Evolutionary conservation across 2,888 invertebrate genomes (phyloP).

Genomic region (Dimorphilus gyrociliatus): DNA sequence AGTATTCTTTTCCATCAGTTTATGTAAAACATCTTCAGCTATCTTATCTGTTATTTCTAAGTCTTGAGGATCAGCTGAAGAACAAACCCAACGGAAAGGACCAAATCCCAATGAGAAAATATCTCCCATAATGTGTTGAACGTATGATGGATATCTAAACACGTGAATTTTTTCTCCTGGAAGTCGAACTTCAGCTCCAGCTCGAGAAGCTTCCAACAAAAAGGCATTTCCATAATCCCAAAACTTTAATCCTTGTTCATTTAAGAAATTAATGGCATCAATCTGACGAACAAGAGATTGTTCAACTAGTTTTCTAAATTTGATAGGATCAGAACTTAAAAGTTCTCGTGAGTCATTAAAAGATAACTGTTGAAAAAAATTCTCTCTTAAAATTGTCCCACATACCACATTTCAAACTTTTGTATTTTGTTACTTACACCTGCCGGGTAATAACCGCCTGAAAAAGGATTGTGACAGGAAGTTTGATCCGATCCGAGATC

Average conservation of each 20-base stretch:
- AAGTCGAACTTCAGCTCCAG: slow-evolving; percentile 37
- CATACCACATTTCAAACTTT: background rate
- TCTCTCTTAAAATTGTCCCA: background rate
- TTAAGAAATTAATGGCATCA: slow-evolving; percentile 43
- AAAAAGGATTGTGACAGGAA: slow-evolving; percentile 46
- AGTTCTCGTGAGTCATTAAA: slow-evolving; percentile 40
- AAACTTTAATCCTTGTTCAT: slow-evolving; percentile 43
- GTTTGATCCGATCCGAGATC: slow-evolving; percentile 49
- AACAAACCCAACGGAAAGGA: slow-evolving; percentile 49
- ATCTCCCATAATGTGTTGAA: slow-evolving; percentile 50
- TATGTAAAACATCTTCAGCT: slow-evolving; percentile 40
- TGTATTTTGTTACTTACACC: slow-evolving; percentile 21
- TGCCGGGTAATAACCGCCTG: slow-evolving; percentile 47
- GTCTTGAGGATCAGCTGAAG: slow-evolving; percentile 42
- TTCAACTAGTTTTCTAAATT: slow-evolving; percentile 42
- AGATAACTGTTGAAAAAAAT: slow-evolving; percentile 21
- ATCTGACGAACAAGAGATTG: slow-evolving; percentile 45
- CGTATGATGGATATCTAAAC: slow-evolving; percentile 47
- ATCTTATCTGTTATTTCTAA: slow-evolving; percentile 43
- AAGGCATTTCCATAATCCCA: slow-evolving; percentile 52
- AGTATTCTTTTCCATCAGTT: slow-evolving; percentile 29
- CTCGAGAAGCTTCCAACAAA: slow-evolving; percentile 45
- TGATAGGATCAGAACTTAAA: slow-evolving; percentile 40
- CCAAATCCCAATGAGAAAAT: slow-evolving; percentile 51
- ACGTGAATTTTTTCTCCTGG: too few species aligned